These are phyloP conservation scores for Clunio marinus DNA, from an alignment of 2,888 invertebrate genomes.

Conservation along the genomic window DNA sequence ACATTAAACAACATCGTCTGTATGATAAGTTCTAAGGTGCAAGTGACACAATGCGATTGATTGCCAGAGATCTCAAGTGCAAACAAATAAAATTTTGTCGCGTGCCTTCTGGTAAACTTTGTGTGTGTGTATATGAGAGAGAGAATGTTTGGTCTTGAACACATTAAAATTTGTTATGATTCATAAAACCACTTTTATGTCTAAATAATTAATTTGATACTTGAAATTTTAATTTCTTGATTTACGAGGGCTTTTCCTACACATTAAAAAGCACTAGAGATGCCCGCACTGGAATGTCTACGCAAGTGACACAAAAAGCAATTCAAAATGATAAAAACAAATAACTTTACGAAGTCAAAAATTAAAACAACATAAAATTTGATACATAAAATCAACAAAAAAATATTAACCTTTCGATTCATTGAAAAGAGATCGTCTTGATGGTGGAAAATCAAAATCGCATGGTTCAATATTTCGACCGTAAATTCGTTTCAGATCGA, in stretches of 20 bases:
- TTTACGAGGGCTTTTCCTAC: constrained; percentile 1
- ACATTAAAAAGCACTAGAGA: neutral
- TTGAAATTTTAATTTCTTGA: constrained; percentile 35
- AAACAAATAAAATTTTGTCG: constrained; percentile 23
- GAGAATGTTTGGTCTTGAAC: neutral
- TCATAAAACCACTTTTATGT: constrained; percentile 35
- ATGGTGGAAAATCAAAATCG: constrained; percentile 32
- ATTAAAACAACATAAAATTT: neutral
- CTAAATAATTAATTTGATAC: constrained; percentile 39
- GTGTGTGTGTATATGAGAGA: neutral
- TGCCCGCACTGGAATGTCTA: neutral
- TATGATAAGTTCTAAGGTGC: neutral
- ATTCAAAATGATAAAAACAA: neutral
- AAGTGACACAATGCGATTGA: neutral
- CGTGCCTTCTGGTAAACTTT: constrained; percentile 7
- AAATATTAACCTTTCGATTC: constrained; percentile 35
- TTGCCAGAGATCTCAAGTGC: neutral
- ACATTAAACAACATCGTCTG: no score
- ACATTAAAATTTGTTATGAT: constrained; percentile 36
- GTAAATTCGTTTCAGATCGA: constrained; percentile 28
- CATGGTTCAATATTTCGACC: constrained; percentile 33
- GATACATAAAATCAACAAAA: neutral
- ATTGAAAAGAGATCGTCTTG: constrained; percentile 32
- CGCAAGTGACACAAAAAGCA: neutral
- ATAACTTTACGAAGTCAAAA: no score